Conservation (phyloP, 2,797 vertebrate species). For the Anguilla pacifica region DNA sequence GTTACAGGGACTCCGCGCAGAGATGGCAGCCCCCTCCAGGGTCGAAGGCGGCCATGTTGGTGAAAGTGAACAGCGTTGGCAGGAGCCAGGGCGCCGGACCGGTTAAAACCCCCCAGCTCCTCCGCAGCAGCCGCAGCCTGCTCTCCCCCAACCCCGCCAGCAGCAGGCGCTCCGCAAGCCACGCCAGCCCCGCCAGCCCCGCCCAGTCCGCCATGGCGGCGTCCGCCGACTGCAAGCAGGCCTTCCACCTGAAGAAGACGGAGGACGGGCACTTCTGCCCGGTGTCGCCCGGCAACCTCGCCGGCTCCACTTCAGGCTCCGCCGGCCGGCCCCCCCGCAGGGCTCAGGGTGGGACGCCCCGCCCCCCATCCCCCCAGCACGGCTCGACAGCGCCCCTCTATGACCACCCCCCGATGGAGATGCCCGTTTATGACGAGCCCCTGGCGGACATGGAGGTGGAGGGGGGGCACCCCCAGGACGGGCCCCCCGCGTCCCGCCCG, state of each 20-base stretch:
- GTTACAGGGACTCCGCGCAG: constrained; percentile 71
- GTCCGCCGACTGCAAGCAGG: constrained; percentile 71
- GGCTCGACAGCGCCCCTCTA: constrained; percentile 78
- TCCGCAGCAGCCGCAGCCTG: constrained; percentile 51
- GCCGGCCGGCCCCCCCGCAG: constrained; percentile 60
- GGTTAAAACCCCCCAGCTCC: constrained; percentile 48
- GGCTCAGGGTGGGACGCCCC: constrained; percentile 71
- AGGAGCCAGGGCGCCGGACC: constrained; percentile 53
- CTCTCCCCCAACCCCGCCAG: constrained; percentile 58
- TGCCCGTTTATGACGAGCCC: constrained; percentile 87
- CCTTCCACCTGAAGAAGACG: constrained; percentile 83
- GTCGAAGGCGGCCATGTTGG: constrained; percentile 86
- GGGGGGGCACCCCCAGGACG: constrained; percentile 67
- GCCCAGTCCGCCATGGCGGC: constrained; percentile 66
- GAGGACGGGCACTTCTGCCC: constrained; percentile 85
- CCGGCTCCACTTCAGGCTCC: constrained; percentile 54
- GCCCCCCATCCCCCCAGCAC: constrained; percentile 77
- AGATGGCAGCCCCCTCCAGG: constrained; percentile 86
- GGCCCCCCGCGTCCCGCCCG: constrained; percentile 61
- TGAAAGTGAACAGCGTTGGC: constrained; percentile 85
- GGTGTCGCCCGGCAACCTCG: constrained; percentile 60
- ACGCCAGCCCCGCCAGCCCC: constrained; percentile 62
- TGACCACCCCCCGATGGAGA: constrained; percentile 80
- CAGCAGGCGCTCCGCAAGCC: constrained; percentile 65
- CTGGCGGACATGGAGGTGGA: constrained; percentile 88